Conservation (phyloP, 2,888 invertebrate species). For the Leucozona laternaria region DNA sequence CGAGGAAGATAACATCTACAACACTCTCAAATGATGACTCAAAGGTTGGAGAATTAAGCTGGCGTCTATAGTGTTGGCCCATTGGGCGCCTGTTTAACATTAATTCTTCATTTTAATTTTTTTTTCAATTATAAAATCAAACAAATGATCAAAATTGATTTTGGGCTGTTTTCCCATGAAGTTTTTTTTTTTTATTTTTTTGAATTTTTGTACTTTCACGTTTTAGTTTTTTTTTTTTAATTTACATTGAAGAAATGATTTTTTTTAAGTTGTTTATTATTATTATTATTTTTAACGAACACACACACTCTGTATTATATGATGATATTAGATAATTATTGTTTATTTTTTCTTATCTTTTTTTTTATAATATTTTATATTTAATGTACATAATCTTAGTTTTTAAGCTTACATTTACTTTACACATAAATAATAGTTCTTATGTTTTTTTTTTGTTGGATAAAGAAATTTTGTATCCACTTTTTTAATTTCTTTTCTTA, state of each 20-base stretch:
- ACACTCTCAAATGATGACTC: conserved; percentile 84
- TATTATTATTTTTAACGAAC: conserved; percentile 21
- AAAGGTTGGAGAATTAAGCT: conserved; percentile 82
- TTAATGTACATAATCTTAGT: conserved; percentile 68
- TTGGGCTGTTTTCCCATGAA: conserved; percentile 58
- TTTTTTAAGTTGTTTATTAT: conserved; percentile 48
- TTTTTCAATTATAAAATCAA: background rate
- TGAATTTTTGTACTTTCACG: conserved; percentile 38
- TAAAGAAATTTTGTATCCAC: conserved; percentile 43
- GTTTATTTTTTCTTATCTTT: conserved; percentile 32
- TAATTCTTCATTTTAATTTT: conserved; percentile 32
- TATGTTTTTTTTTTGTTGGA: conserved; percentile 27
- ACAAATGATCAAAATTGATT: background rate
- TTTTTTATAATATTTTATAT: conserved; percentile 46
- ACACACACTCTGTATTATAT: conserved; percentile 67
- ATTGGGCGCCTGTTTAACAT: conserved; percentile 70
- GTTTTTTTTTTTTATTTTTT: conserved; percentile 45
- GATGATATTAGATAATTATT: conserved; percentile 68
- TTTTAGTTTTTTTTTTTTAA: conserved; percentile 45
- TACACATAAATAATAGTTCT: conserved; percentile 9
- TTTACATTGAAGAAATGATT: conserved; percentile 47
- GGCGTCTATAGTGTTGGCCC: conserved; percentile 79
- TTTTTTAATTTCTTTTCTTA: conserved; percentile 6
- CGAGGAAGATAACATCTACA: conserved; percentile 82
- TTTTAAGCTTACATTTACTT: conserved; percentile 22